These are phyloP conservation scores for Xyrauchen texanus DNA, from an alignment of 2,113 vertebrate genomes.

Conservation along the genomic window DNA sequence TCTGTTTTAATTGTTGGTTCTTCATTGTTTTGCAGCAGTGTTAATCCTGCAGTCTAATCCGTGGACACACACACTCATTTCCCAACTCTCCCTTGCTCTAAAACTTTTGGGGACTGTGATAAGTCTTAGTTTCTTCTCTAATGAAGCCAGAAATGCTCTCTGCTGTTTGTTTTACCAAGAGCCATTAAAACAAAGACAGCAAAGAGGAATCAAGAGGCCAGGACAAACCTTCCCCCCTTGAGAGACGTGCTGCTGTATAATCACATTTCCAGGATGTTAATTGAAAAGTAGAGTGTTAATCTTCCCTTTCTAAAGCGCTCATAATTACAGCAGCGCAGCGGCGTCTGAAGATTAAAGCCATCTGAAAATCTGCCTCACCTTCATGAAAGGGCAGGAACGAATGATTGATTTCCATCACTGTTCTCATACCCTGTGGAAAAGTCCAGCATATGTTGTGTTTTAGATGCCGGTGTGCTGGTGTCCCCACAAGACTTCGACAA, in stretches of 20 bases:
- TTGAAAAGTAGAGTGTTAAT: slow-evolving; percentile 53
- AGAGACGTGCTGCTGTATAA: slow-evolving; percentile 41
- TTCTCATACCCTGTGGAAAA: neutral
- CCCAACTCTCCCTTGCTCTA: neutral
- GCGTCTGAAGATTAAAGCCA: slow-evolving; percentile 53
- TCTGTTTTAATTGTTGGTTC: slow-evolving; percentile 45
- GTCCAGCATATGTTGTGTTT: too few species aligned
- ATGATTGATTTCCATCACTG: slow-evolving; percentile 9
- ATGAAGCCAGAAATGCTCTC: slow-evolving; percentile 26
- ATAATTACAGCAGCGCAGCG: slow-evolving; percentile 51
- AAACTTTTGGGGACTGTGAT: slow-evolving; percentile 11
- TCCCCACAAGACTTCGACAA: too few species aligned
- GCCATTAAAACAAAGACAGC: slow-evolving; percentile 39
- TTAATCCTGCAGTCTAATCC: slow-evolving; percentile 55
- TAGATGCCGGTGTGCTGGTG: too few species aligned
- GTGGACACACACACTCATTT: slow-evolving; percentile 17
- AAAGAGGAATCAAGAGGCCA: slow-evolving; percentile 35
- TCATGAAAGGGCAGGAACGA: slow-evolving; percentile 40
- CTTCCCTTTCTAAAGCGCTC: slow-evolving; percentile 46
- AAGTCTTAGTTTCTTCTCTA: slow-evolving; percentile 30
- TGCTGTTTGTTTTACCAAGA: slow-evolving; percentile 33
- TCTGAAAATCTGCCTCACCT: slow-evolving; percentile 50
- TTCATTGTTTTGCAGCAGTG: slow-evolving; percentile 27
- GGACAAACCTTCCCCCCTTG: slow-evolving; percentile 25
- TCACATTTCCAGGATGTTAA: slow-evolving; percentile 51